Conservation (phyloP, 2,888 invertebrate species). For the Portevinia maculata region DNA sequence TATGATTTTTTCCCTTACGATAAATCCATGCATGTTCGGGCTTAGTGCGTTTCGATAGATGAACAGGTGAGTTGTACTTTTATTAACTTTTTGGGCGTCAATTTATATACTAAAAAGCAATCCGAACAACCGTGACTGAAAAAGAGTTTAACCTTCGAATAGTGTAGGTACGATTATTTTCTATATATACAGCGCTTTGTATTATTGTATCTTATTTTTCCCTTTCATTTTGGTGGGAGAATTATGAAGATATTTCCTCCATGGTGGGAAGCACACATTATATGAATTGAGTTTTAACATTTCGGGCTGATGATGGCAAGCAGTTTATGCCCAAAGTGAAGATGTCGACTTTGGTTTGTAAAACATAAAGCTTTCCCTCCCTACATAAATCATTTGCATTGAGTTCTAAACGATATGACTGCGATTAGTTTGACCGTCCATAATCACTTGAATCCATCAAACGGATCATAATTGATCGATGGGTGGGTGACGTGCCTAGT, state of each 20-base stretch:
- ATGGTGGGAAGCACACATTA: conserved; percentile 15
- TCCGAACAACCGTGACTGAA: conserved; percentile 32
- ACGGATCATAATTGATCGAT: conserved; percentile 36
- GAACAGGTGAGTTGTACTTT: conserved; percentile 76
- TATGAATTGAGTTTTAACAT: conserved; percentile 55
- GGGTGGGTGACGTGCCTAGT: conserved; percentile 1
- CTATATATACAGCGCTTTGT: conserved; percentile 24
- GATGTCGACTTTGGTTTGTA: conserved; percentile 13
- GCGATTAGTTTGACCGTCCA: conserved; percentile 50
- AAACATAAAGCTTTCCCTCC: conserved; percentile 42
- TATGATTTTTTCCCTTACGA: conserved; percentile 77
- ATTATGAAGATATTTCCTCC: conserved; percentile 11
- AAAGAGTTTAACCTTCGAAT: conserved; percentile 61
- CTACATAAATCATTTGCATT: conserved; percentile 38
- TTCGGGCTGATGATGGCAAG: conserved; percentile 22
- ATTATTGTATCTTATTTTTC: conserved; percentile 45
- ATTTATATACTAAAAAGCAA: conserved; percentile 68
- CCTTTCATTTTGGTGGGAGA: conserved; percentile 49
- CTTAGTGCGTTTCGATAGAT: conserved; percentile 76
- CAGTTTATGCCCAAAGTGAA: conserved; percentile 32
- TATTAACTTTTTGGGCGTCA: conserved; percentile 31
- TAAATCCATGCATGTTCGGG: conserved; percentile 80
- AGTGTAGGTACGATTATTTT: not conserved
- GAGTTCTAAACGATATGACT: conserved; percentile 44
- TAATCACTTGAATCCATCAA: conserved; percentile 55